phyloP scores from a whole-genome alignment of 2,113 vertebrate genomes.

The Scomber japonicus region DNA sequence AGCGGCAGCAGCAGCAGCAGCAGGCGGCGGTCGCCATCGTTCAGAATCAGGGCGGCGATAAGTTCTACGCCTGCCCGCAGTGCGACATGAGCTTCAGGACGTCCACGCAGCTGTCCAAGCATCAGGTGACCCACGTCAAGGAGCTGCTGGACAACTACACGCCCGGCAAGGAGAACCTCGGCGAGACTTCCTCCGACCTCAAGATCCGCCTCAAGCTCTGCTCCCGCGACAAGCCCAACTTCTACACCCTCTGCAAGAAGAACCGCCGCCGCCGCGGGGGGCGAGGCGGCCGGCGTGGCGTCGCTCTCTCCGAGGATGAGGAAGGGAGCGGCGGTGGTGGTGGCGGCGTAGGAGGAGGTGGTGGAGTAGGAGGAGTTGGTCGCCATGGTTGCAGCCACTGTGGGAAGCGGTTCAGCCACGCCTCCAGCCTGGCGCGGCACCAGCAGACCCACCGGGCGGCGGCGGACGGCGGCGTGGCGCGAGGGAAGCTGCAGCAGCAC shows the following conservation, averaged over 20 bases:
- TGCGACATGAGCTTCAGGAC: slow-evolving; percentile 85
- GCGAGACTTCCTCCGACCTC: slow-evolving; percentile 82
- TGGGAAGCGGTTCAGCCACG: slow-evolving; percentile 81
- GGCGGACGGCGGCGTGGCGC: background rate
- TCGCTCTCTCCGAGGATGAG: slow-evolving; percentile 34
- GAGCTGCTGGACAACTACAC: slow-evolving; percentile 84
- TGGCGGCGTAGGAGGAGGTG: slow-evolving; percentile 33
- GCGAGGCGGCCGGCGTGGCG: slow-evolving; percentile 27
- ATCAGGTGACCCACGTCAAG: slow-evolving; percentile 86
- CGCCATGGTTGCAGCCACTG: slow-evolving; percentile 78
- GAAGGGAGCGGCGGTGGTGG: slow-evolving; percentile 32
- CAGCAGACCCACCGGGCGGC: slow-evolving; percentile 74
- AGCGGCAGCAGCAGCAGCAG: slow-evolving; percentile 39
- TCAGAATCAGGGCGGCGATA: slow-evolving; percentile 45
- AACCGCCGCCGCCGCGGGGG: slow-evolving; percentile 73
- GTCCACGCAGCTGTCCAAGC: slow-evolving; percentile 82
- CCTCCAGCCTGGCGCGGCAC: slow-evolving; percentile 81
- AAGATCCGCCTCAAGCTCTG: slow-evolving; percentile 87
- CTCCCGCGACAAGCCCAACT: slow-evolving; percentile 85
- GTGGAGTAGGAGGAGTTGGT: slow-evolving; percentile 39
- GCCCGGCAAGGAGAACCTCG: slow-evolving; percentile 81
- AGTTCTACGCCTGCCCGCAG: slow-evolving; percentile 84
- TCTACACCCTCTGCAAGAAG: slow-evolving; percentile 86
- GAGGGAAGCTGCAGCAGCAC: slow-evolving; percentile 66
- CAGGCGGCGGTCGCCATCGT: slow-evolving; percentile 32